Evolutionary conservation across 2,113 vertebrate species (phyloP).

Genomic region (Buteo buteo): DNA sequence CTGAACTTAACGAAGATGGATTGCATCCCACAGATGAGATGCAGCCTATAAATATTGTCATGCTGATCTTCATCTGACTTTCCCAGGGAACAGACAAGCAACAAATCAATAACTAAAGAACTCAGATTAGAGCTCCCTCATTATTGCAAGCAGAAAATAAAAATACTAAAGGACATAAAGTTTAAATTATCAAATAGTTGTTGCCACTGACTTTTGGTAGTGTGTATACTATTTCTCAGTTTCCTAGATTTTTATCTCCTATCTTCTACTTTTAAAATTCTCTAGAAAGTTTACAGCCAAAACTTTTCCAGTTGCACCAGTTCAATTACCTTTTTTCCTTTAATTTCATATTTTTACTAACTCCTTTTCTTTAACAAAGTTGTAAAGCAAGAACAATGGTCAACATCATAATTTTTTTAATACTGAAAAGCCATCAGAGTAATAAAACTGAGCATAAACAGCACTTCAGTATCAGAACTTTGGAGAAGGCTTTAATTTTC

Average conservation of each 20-base stretch:
- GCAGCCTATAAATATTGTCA: conserved; percentile 77
- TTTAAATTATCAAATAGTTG: neutral
- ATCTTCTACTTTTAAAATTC: neutral
- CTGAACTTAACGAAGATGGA: conserved; percentile 83
- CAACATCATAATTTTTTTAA: neutral
- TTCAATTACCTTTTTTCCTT: neutral
- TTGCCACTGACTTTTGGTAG: neutral
- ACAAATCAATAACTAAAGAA: conserved; percentile 74
- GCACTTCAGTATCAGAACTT: neutral
- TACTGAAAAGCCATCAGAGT: neutral
- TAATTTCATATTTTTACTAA: neutral
- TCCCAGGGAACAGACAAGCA: conserved; percentile 63
- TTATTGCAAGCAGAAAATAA: neutral
- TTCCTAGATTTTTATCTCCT: neutral
- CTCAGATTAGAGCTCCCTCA: conserved; percentile 28
- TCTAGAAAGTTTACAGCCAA: neutral
- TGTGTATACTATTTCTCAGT: neutral
- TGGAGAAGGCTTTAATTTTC: neutral
- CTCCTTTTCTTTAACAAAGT: neutral
- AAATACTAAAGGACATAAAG: neutral
- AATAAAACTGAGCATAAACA: neutral
- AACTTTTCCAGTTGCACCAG: neutral
- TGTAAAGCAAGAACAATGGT: neutral
- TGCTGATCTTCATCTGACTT: conserved; percentile 82
- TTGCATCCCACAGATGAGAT: conserved; percentile 73